Evolutionary conservation across 1,140 invertebrate genomes (phyloP).

Genomic region (Chrysoperla carnea): DNA sequence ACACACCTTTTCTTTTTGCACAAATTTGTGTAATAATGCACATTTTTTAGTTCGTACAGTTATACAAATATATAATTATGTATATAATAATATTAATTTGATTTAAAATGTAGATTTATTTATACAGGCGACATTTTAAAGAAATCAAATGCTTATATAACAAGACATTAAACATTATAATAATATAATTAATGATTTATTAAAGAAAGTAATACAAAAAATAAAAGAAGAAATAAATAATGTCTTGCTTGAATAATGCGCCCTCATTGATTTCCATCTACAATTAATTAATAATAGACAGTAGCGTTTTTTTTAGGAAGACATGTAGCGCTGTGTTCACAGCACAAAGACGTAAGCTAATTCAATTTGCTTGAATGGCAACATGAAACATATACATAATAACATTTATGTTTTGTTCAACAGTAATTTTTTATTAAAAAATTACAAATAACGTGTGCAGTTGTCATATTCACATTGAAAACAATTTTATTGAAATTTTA

Average conservation of each 20-base stretch:
- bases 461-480: neutral
- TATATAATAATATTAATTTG: neutral
- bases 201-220: neutral
- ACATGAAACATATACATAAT: neutral
- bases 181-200: no score
- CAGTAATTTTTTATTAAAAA: neutral
- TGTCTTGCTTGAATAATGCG: neutral
- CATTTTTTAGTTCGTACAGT: neutral
- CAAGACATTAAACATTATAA: no score
- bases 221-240: neutral
- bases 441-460: no score
- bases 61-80: neutral
- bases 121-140: no score
- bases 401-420: neutral
- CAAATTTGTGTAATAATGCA: no score
- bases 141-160: no score
- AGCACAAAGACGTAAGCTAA: neutral
- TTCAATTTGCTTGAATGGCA: neutral
- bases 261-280: neutral
- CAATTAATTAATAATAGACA: neutral
- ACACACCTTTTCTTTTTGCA: no score
- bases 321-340: neutral
- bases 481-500: neutral
- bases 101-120: no score
- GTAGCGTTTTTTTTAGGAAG: neutral